Percentiles rank a stretch among this genome's conserved stretches.
Conservation (phyloP, 2,888 invertebrate genomes). For the Bellardia pandia region DNA sequence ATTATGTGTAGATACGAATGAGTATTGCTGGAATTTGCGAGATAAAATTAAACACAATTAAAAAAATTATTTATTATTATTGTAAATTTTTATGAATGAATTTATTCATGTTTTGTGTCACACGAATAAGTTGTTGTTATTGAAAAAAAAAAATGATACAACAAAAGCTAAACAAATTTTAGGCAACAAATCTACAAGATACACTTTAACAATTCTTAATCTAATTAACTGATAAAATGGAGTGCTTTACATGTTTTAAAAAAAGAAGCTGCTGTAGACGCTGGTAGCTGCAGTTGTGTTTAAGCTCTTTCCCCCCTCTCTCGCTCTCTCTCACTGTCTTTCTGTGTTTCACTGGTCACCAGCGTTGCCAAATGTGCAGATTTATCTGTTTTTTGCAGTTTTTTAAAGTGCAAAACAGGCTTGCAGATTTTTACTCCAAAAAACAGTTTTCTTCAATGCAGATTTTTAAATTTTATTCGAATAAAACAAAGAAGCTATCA, state of each 20-base stretch:
- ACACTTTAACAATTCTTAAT: no score
- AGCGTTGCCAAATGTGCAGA: no score
- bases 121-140: not conserved
- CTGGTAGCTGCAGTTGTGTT: not conserved
- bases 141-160: not conserved
- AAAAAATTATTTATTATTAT: not conserved
- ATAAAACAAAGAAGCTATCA: no score
- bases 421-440: no score
- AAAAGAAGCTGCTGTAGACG: not conserved
- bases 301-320: not conserved
- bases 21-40: constrained; percentile 38
- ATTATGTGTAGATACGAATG: constrained; percentile 35
- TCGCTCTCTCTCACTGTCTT: not conserved
- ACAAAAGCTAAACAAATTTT: not conserved
- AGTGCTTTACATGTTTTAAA: no score
- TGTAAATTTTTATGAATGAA: constrained; percentile 68
- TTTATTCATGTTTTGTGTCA: constrained; percentile 29
- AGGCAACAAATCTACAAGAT: not conserved
- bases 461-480: no score
- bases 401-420: no score
- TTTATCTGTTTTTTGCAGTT: no score
- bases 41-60: constrained; percentile 49
- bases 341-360: not conserved
- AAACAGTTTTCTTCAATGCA: no score
- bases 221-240: no score